Percentiles rank a stretch among this genome's conserved stretches.
These are phyloP conservation scores for Stenolophus ochropezus DNA, from an alignment of 2,888 invertebrate genomes.

Conservation along the genomic window DNA sequence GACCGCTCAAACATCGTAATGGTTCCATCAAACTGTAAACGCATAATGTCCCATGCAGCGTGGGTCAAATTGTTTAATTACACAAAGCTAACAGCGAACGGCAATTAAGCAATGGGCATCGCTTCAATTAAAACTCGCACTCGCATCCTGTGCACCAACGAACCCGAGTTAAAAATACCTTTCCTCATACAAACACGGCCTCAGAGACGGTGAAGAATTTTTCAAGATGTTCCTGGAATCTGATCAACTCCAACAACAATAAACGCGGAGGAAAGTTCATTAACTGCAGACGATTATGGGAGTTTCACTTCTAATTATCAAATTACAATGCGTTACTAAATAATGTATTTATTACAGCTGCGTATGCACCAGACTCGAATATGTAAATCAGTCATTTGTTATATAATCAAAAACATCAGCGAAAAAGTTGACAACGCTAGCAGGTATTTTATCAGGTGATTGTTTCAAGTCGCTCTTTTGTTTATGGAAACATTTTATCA, in stretches of 20 bases:
- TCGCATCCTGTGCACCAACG: slow-evolving; percentile 3
- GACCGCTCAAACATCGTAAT: background rate
- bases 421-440: background rate
- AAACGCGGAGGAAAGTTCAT: background rate
- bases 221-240: slow-evolving; percentile 6
- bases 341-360: background rate
- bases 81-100: slow-evolving; percentile 12
- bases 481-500: background rate
- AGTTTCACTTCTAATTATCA: background rate
- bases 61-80: background rate
- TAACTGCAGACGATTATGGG: background rate
- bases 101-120: slow-evolving; percentile 2
- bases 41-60: background rate
- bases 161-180: background rate
- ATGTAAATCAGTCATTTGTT: background rate
- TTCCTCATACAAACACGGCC: background rate
- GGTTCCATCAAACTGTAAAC: background rate
- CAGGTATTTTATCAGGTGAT: background rate
- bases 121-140: background rate
- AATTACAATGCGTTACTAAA: background rate
- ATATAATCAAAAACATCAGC: background rate
- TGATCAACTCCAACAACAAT: slow-evolving; percentile 7
- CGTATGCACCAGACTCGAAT: background rate
- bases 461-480: background rate
- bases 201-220: background rate